A percentile compares a stretch with the other conserved stretches of the same genome.
Conservation (phyloP, 2,113 vertebrate species). For the Panthera leo region DNA sequence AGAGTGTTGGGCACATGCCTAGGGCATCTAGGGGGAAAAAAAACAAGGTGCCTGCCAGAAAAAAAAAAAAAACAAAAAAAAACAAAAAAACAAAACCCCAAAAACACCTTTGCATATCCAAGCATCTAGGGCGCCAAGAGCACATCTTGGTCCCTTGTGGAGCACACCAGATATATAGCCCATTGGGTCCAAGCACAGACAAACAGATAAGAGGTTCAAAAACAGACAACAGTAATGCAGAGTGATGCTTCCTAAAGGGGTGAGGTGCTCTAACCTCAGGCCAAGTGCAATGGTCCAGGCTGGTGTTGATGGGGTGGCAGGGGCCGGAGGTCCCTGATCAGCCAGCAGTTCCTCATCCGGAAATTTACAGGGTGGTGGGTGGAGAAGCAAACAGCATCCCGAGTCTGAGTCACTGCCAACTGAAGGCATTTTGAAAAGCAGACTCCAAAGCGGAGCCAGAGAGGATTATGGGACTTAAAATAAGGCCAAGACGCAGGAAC, state of each 20-base stretch:
- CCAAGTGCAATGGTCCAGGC: background rate
- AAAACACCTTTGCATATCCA: background rate
- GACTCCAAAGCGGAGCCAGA: background rate
- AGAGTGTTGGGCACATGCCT: accelerated
- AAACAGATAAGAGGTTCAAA: background rate
- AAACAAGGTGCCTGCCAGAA: background rate
- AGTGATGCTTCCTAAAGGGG: background rate
- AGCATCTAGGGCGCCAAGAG: background rate
- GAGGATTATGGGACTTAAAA: background rate
- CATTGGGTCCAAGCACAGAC: background rate
- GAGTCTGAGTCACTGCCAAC: background rate
- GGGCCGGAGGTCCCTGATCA: accelerated
- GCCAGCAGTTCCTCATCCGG: background rate
- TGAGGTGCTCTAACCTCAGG: background rate
- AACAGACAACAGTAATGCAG: background rate
- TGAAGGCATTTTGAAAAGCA: background rate
- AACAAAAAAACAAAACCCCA: background rate
- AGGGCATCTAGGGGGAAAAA: background rate
- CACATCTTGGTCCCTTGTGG: background rate
- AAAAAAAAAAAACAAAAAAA: background rate
- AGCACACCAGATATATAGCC: accelerated
- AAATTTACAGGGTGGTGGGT: background rate
- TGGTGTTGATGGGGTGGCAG: background rate
- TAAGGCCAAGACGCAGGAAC: background rate
- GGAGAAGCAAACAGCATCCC: background rate